Base-by-base conservation (phyloP, 2,113 vertebrate genomes). In the Clinocottus analis region DNA sequence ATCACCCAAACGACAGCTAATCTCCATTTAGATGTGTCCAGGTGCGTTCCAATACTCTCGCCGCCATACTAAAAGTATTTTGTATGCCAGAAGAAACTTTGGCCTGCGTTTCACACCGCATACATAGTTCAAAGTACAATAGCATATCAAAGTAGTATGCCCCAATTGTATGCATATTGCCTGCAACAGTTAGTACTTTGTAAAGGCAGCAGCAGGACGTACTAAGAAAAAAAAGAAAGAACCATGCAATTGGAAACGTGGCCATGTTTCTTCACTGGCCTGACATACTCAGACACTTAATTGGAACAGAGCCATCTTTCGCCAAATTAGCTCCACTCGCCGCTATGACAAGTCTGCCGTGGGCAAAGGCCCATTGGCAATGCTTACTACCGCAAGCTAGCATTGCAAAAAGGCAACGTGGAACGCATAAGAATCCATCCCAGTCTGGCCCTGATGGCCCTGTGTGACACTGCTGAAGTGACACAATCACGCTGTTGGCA, bases 381-480 rank as follows among this genome's bases (percentile, higher is more conserved):
- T 19, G 21, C 21, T 27, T 27, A 0, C 25, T 31, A 8, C 14
- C 5, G 53, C 11, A 39, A 21, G 41, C 41, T 14, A 29, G 21
- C 14, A 29, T 11, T 7, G 21, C n/a, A 55, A 27, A 14, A n/a
- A 27, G 31, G 21, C 21, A 53, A 10, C 3, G 23, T 19, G 5
- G 25, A 13, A 45, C 10, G 23, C 39, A 14, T 17, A 29, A 31
- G 59, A 59, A 68, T 68, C 7, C 29, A 27, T 59, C 19, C 27
- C 33, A 33, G 29, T 29, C 11, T 39, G 37, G 62, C 21, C 21
- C 16, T 16, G 72, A 31, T 37, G 4, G 31, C 35, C 49, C 49
- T 3, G 37, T 47, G 29, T 49, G 62, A 39, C 70, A 41, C 33
- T 43, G 43, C 55, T 61, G 33, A 73, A 43, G 51, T 39, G 61